These are phyloP conservation scores for Hipposideros armiger DNA, from an alignment of 2,113 vertebrate genomes.

Conservation along the genomic window DNA sequence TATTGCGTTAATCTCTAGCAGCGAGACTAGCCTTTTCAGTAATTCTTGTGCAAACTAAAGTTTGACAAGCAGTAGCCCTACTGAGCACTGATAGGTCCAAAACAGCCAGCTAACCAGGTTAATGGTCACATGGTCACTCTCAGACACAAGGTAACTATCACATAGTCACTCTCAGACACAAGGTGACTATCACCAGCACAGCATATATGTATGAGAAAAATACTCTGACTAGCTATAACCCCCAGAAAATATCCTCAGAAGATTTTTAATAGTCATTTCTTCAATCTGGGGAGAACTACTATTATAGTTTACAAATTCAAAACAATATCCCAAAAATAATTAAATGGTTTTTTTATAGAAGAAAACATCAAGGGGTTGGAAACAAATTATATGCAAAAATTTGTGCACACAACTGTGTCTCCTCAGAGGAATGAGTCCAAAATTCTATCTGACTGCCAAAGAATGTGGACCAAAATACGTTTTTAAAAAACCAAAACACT, in stretches of 20 bases:
- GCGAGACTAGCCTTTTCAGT: background rate
- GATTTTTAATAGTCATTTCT: conserved; percentile 41
- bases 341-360: conserved; percentile 2
- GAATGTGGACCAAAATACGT: conserved; percentile 29
- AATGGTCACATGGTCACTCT: background rate
- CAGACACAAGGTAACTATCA: conserved; percentile 1
- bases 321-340: background rate
- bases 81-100: background rate
- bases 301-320: conserved; percentile 32
- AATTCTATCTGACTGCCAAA: conserved; percentile 35
- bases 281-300: background rate
- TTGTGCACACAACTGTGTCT: background rate
- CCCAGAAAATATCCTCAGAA: conserved; percentile 1
- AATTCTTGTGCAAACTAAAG: conserved; percentile 24
- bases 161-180: background rate
- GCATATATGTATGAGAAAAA: background rate
- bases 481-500: background rate
- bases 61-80: background rate
- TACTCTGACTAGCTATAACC: background rate
- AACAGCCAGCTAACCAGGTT: background rate
- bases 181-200: background rate
- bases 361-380: background rate
- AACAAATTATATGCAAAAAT: conserved; percentile 48
- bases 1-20: background rate
- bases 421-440: background rate